phyloP scores from a whole-genome alignment of 2,113 vertebrate species.

The Hiodon alosoides region DNA sequence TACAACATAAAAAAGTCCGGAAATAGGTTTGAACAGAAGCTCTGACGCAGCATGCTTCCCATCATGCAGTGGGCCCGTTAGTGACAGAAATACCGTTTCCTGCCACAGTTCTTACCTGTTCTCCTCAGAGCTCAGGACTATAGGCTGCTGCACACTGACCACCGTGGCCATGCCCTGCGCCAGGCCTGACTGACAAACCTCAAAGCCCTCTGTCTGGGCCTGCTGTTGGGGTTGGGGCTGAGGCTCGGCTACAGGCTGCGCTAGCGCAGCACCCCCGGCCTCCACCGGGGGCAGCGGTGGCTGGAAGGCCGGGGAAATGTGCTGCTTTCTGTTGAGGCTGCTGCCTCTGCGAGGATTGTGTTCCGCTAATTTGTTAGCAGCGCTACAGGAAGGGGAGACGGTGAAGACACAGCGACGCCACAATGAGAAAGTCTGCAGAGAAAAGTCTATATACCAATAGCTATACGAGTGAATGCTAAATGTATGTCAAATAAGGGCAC shows the following conservation, averaged over 20 bases:
- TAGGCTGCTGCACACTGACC: conserved; percentile 70
- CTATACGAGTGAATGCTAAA: too few species aligned
- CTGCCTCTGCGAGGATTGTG: conserved; percentile 83
- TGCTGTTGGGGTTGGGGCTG: conserved; percentile 50
- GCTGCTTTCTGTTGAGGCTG: conserved; percentile 96
- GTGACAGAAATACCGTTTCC: neutral
- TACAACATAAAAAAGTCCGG: neutral
- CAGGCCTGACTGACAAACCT: conserved; percentile 66
- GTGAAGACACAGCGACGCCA: conserved; percentile 45
- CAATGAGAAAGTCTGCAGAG: conserved; percentile 34
- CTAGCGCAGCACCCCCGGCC: conserved; percentile 56
- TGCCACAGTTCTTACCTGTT: conserved; percentile 77
- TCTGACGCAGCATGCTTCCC: neutral
- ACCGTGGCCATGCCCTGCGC: conserved; percentile 64
- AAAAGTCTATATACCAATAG: conserved; percentile 31
- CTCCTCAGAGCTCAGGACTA: conserved; percentile 72
- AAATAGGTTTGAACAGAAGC: neutral
- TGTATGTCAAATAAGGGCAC: too few species aligned
- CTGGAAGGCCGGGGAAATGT: conserved; percentile 90
- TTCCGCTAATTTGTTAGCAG: conserved; percentile 90
- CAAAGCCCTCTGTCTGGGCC: conserved; percentile 54
- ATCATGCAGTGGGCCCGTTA: neutral
- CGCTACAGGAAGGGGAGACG: conserved; percentile 68
- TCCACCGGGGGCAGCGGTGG: conserved; percentile 92
- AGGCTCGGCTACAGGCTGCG: conserved; percentile 61